Conservation (phyloP, 2,888 invertebrate genomes). For the Drosophila conformis region DNA sequence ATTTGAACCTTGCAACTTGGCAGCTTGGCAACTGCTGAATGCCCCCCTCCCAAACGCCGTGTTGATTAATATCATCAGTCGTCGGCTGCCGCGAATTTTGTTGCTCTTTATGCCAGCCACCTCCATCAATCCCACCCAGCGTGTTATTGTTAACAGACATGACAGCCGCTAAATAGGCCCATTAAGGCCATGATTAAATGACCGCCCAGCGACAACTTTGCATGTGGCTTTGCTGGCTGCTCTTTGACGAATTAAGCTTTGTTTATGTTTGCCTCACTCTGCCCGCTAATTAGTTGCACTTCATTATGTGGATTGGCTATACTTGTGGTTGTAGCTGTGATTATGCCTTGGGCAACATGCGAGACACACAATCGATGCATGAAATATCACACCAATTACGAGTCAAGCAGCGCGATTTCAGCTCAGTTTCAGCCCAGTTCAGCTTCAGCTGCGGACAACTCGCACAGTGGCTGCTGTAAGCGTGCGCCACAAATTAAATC, state of each 20-base stretch:
- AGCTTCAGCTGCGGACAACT: slow-evolving; percentile 4
- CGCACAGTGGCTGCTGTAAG: slow-evolving; percentile 61
- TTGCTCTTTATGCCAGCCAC: slow-evolving; percentile 4
- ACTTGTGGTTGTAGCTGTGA: slow-evolving; percentile 21
- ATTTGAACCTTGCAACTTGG: slow-evolving; percentile 48
- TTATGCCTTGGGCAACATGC: slow-evolving; percentile 44
- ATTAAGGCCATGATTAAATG: slow-evolving; percentile 26
- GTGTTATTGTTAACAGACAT: slow-evolving; percentile 20
- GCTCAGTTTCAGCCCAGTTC: neutral
- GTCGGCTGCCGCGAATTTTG: neutral
- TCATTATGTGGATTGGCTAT: slow-evolving; percentile 39
- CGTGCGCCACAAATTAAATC: slow-evolving; percentile 71
- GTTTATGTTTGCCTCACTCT: slow-evolving; percentile 17
- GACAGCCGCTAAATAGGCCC: slow-evolving; percentile 13
- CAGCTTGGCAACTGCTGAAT: slow-evolving; percentile 16
- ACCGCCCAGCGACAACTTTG: slow-evolving; percentile 39
- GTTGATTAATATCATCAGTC: slow-evolving; percentile 71
- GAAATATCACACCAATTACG: slow-evolving; percentile 75
- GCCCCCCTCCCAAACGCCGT: slow-evolving; percentile 36
- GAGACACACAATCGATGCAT: slow-evolving; percentile 55
- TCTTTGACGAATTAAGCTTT: neutral
- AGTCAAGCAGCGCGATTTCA: slow-evolving; percentile 28
- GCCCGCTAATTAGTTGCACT: slow-evolving; percentile 59
- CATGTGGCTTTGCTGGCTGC: slow-evolving; percentile 17
- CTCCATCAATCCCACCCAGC: neutral